phyloP scores from a whole-genome alignment of 1,140 invertebrate species.

The Eumaeus atala region DNA sequence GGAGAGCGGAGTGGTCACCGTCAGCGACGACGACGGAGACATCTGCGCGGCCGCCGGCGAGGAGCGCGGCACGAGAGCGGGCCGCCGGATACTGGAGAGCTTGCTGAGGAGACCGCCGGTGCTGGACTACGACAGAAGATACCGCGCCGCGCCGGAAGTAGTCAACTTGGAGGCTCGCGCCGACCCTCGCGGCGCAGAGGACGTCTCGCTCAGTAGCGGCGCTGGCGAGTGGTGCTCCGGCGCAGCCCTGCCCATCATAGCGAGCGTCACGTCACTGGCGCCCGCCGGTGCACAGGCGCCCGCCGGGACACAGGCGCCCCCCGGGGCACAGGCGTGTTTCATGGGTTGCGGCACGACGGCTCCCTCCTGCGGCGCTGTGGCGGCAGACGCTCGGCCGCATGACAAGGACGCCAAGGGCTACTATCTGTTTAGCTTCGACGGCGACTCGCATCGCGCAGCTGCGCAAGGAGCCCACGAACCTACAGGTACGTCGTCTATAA shows the following conservation, averaged over 20 bases:
- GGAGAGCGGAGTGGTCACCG: background rate
- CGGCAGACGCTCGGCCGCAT: background rate
- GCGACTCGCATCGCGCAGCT: background rate
- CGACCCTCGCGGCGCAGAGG: background rate
- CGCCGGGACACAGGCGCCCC: background rate
- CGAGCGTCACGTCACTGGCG: conserved; percentile 1
- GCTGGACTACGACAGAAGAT: too few species aligned
- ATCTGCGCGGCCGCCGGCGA: background rate
- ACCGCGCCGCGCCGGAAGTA: too few species aligned
- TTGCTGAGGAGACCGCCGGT: too few species aligned
- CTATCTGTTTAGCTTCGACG: too few species aligned
- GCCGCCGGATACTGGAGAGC: background rate
- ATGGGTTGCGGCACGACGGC: background rate
- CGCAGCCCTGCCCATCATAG: background rate
- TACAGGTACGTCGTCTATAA: background rate
- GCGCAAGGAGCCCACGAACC: background rate
- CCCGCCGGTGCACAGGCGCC: background rate
- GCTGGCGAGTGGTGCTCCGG: background rate
- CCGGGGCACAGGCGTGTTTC: background rate
- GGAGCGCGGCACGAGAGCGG: background rate
- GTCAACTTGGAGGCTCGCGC: too few species aligned
- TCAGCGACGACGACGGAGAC: background rate
- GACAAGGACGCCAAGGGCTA: too few species aligned
- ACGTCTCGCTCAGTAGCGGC: background rate
- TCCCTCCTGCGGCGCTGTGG: background rate